Percentiles rank a stretch among this genome's conserved stretches.
phyloP scores from a whole-genome alignment of 1,140 invertebrate species.

The Platorchestia sp. region DNA sequence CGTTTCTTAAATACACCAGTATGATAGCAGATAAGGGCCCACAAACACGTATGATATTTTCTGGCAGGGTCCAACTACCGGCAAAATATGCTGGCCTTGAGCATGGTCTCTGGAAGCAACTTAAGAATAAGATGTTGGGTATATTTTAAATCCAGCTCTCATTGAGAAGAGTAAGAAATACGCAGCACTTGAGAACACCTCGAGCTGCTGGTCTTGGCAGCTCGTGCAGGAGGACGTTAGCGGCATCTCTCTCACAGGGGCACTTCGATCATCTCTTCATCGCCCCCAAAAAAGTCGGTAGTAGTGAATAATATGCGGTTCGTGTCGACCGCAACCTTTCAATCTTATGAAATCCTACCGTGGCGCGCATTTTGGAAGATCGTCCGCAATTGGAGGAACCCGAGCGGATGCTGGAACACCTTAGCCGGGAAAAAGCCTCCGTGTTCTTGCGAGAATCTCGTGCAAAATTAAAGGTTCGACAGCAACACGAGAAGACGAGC shows the following conservation, averaged over 20 bases:
- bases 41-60: neutral
- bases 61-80: neutral
- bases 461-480: neutral
- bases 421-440: neutral
- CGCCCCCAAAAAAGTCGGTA: neutral
- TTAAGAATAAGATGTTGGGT: neutral
- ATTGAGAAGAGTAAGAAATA: neutral
- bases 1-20: neutral
- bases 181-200: neutral
- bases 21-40: neutral
- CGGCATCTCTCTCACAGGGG: neutral
- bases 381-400: slow-evolving; percentile 3
- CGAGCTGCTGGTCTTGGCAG: neutral
- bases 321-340: slow-evolving; percentile 47
- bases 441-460: slow-evolving; percentile 23
- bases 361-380: neutral
- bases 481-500: neutral
- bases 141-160: neutral
- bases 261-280: slow-evolving; percentile 43
- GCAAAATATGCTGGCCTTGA: neutral
- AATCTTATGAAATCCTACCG: slow-evolving; percentile 44
- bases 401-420: neutral
- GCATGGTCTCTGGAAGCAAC: neutral
- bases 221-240: neutral
- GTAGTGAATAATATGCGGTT: slow-evolving; percentile 42